Percentiles rank a stretch among this genome's conserved stretches.
These are phyloP conservation scores for Rhyzopertha dominica DNA, from an alignment of 1,140 invertebrate species.

Conservation along the genomic window DNA sequence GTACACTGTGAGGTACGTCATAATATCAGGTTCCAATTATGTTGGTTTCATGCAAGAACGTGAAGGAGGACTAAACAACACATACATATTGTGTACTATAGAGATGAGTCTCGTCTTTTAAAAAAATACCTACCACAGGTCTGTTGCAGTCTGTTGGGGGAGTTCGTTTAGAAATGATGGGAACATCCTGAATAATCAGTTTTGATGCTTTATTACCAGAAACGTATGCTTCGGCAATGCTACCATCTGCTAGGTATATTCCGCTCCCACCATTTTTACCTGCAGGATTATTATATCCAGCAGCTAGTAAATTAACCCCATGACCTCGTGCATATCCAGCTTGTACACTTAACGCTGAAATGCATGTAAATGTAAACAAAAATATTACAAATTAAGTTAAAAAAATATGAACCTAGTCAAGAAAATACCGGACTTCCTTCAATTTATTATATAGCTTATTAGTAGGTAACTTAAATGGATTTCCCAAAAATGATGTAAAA, in stretches of 20 bases:
- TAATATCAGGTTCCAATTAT: background rate
- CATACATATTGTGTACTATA: background rate
- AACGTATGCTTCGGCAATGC: conserved; percentile 31
- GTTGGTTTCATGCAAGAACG: background rate
- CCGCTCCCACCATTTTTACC: conserved; percentile 43
- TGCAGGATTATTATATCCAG: conserved; percentile 49
- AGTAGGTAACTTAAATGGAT: too few species aligned
- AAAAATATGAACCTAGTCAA: too few species aligned
- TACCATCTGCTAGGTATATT: conserved; percentile 44
- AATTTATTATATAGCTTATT: too few species aligned
- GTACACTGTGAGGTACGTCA: too few species aligned
- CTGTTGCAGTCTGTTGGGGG: too few species aligned
- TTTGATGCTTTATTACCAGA: conserved; percentile 16
- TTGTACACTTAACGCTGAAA: conserved; percentile 48
- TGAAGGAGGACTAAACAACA: background rate
- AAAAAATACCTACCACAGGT: too few species aligned
- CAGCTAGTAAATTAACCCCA: conserved; percentile 50
- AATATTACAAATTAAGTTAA: too few species aligned
- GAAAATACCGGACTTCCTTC: too few species aligned
- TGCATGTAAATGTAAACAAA: conserved; percentile 10
- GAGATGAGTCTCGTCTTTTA: too few species aligned
- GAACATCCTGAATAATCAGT: conserved; percentile 15
- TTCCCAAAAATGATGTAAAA: too few species aligned
- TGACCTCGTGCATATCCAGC: conserved; percentile 50
- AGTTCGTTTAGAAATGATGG: background rate